These are phyloP conservation scores for Thaleichthys pacificus DNA, from an alignment of 2,797 vertebrate genomes.

Conservation along the genomic window DNA sequence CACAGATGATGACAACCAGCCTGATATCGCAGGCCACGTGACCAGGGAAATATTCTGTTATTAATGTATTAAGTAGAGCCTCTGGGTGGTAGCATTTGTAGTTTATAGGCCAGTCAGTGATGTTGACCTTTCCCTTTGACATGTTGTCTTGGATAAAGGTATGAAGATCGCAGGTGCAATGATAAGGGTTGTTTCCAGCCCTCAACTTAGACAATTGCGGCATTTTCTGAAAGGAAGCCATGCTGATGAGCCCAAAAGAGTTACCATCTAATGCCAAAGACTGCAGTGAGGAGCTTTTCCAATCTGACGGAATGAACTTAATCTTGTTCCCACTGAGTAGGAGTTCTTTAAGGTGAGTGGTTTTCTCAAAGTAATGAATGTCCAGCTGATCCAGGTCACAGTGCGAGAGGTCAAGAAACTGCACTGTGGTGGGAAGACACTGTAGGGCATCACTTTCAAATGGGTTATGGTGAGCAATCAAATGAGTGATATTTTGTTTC, in stretches of 20 bases:
- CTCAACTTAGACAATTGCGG: constrained; percentile 62
- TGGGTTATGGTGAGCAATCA: constrained; percentile 75
- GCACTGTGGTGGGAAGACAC: constrained; percentile 79
- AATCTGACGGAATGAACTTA: constrained; percentile 83
- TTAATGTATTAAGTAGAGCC: constrained; percentile 69
- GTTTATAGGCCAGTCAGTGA: constrained; percentile 80
- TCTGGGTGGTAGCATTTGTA: constrained; percentile 84
- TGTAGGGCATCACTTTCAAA: constrained; percentile 58
- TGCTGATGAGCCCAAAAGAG: constrained; percentile 82
- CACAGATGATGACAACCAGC: constrained; percentile 75
- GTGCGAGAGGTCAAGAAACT: constrained; percentile 79
- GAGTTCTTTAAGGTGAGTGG: constrained; percentile 66
- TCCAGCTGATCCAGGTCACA: constrained; percentile 79
- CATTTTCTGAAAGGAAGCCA: constrained; percentile 77
- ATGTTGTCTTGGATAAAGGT: constrained; percentile 74
- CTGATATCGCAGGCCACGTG: constrained; percentile 74
- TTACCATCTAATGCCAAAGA: constrained; percentile 79
- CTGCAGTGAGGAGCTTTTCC: constrained; percentile 70
- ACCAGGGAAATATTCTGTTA: constrained; percentile 72
- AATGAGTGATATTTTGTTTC: constrained; percentile 67
- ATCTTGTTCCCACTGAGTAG: constrained; percentile 84
- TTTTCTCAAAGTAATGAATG: constrained; percentile 73
- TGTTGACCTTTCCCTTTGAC: constrained; percentile 54
- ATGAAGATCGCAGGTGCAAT: constrained; percentile 84
- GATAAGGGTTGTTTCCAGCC: constrained; percentile 86